Evolutionary conservation across 1,140 invertebrate species (phyloP).

Genomic region (Brachionus asplanchnoidis): DNA sequence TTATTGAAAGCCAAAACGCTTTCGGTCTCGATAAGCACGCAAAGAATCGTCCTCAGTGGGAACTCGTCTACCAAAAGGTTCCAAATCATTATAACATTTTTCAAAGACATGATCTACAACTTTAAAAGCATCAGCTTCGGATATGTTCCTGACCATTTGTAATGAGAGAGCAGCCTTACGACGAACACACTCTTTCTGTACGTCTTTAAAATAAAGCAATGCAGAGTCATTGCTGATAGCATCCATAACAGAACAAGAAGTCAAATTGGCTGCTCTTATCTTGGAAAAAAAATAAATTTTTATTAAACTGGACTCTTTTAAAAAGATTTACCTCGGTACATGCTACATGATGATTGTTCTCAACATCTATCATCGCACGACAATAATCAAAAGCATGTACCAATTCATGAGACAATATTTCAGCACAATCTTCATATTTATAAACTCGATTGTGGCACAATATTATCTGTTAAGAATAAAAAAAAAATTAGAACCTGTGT

Average conservation of each 20-base stretch:
- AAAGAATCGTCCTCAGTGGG: constrained; percentile 6
- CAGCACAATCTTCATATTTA: constrained; percentile 46
- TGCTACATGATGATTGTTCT: constrained; percentile 82
- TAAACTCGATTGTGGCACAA: constrained; percentile 27
- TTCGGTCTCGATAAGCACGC: constrained; percentile 18
- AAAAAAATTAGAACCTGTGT: constrained; percentile 38
- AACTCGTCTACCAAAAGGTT: constrained; percentile 79
- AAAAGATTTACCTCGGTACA: constrained; percentile 77
- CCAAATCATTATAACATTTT: constrained; percentile 84
- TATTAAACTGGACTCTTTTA: neutral
- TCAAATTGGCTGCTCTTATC: constrained; percentile 21
- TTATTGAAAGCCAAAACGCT: constrained; percentile 19
- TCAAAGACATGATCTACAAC: constrained; percentile 81
- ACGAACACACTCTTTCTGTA: constrained; percentile 77
- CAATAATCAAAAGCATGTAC: constrained; percentile 96
- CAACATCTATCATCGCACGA: constrained; percentile 77
- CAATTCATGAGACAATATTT: constrained; percentile 81
- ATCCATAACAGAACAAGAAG: neutral
- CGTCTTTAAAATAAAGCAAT: constrained; percentile 1
- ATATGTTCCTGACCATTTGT: constrained; percentile 71
- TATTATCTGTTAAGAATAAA: constrained; percentile 42
- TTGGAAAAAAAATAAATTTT: neutral
- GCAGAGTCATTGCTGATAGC: neutral
- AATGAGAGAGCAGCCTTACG: constrained; percentile 77
- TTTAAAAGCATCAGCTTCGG: constrained; percentile 65